Conservation (phyloP, 2,113 vertebrate genomes). For the Coptodon bakossiorum region DNA sequence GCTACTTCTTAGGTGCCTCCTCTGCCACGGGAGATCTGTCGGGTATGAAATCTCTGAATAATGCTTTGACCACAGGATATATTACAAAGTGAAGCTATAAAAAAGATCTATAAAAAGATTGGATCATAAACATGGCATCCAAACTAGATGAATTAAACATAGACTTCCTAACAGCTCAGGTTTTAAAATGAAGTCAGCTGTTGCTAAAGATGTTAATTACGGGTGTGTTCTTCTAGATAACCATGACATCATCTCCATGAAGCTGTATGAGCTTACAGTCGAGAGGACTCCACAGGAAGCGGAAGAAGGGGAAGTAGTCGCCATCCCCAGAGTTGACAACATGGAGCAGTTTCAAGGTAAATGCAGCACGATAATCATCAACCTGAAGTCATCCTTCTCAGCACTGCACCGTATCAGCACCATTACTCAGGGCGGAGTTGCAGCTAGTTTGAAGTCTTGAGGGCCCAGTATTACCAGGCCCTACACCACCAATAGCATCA, state of each 20-base stretch:
- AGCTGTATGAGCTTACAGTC: slow-evolving; percentile 85
- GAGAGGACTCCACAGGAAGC: slow-evolving; percentile 70
- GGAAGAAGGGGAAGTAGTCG: slow-evolving; percentile 72
- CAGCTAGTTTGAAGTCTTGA: neutral
- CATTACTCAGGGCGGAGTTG: neutral
- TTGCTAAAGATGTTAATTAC: neutral
- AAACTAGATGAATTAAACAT: neutral
- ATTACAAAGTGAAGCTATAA: neutral
- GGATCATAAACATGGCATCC: neutral
- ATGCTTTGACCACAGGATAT: neutral
- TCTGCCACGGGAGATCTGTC: slow-evolving; percentile 90
- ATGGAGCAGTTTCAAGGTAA: slow-evolving; percentile 77
- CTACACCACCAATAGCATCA: neutral
- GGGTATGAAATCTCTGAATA: slow-evolving; percentile 61
- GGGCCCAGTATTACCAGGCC: neutral
- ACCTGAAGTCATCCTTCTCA: neutral
- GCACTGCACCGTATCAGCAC: neutral
- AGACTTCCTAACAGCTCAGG: neutral
- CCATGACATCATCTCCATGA: slow-evolving; percentile 91
- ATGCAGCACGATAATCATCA: neutral
- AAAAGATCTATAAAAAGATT: neutral
- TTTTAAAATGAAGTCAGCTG: neutral
- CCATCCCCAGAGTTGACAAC: slow-evolving; percentile 83
- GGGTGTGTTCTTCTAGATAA: slow-evolving; percentile 75
- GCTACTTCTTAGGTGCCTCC: slow-evolving; percentile 88